These are phyloP conservation scores for Clamator glandarius DNA, from an alignment of 2,797 vertebrate genomes.

Conservation along the genomic window DNA sequence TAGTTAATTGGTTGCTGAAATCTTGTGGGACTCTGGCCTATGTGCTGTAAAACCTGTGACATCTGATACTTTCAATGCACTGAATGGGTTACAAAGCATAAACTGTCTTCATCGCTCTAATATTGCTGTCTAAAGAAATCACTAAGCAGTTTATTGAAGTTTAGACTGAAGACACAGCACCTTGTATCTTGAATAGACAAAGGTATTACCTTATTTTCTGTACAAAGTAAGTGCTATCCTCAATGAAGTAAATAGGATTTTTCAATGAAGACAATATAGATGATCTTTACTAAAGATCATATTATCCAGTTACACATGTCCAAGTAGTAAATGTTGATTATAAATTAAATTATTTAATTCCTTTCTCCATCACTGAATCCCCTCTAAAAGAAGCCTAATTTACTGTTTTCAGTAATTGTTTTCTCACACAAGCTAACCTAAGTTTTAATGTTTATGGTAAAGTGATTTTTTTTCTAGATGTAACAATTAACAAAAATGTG, in stretches of 20 bases:
- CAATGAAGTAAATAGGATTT: constrained; percentile 38
- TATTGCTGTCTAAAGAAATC: constrained; percentile 22
- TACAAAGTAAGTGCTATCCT: constrained; percentile 44
- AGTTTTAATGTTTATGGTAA: neutral
- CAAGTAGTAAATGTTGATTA: constrained; percentile 42
- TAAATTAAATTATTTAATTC: constrained; percentile 55
- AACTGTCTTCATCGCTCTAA: neutral
- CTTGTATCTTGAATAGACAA: constrained; percentile 53
- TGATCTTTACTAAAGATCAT: constrained; percentile 33
- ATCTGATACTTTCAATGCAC: constrained; percentile 42
- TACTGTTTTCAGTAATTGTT: constrained; percentile 16
- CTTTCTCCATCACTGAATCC: neutral
- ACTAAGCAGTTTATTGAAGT: constrained; percentile 3
- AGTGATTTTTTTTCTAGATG: neutral
- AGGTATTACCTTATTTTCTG: constrained; percentile 6
- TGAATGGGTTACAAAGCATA: constrained; percentile 14
- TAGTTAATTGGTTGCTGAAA: neutral
- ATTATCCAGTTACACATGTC: constrained; percentile 1
- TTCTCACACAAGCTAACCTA: constrained; percentile 6
- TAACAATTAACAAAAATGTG: constrained; percentile 30
- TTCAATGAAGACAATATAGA: constrained; percentile 24
- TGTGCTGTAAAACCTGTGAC: constrained; percentile 22
- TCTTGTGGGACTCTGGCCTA: neutral
- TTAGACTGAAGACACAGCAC: constrained; percentile 58
- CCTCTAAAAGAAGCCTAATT: neutral